Percentiles rank a stretch among this genome's conserved stretches.
phyloP scores from a whole-genome alignment of 2,113 vertebrate genomes.

The Anoplopoma fimbria region DNA sequence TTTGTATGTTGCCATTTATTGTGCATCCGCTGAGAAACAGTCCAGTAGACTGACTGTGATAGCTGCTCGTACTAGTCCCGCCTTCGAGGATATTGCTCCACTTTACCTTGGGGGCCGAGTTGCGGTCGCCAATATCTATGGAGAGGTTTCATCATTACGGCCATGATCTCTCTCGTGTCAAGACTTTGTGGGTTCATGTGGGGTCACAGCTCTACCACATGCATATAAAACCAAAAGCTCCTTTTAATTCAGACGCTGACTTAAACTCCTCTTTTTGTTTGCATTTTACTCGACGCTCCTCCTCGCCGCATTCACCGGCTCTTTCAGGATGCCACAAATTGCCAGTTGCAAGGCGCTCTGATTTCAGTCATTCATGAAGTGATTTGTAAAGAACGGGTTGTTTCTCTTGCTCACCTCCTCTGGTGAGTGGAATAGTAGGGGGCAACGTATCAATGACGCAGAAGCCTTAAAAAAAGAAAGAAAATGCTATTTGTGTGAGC shows the following conservation, averaged over 20 bases:
- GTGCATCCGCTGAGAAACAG: too few species aligned
- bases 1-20: too few species aligned
- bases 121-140: too few species aligned
- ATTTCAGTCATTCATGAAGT: conserved; percentile 14
- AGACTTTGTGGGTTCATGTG: too few species aligned
- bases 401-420: neutral
- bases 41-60: too few species aligned
- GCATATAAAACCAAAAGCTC: neutral
- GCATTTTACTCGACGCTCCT: too few species aligned
- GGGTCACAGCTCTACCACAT: neutral
- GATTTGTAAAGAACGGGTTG: neutral
- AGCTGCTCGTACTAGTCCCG: too few species aligned
- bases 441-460: too few species aligned
- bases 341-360: neutral
- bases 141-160: too few species aligned
- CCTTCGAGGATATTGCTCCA: too few species aligned
- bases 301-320: neutral
- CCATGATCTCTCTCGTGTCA: too few species aligned
- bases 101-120: too few species aligned
- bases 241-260: neutral
- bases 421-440: neutral
- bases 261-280: neutral
- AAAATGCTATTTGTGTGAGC: neutral
- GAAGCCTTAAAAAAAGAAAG: neutral
- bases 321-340: neutral